Percentiles rank a stretch among this genome's conserved stretches.
Evolutionary conservation across 1,140 invertebrate genomes (phyloP).

Genomic region (Nylanderia fulva): DNA sequence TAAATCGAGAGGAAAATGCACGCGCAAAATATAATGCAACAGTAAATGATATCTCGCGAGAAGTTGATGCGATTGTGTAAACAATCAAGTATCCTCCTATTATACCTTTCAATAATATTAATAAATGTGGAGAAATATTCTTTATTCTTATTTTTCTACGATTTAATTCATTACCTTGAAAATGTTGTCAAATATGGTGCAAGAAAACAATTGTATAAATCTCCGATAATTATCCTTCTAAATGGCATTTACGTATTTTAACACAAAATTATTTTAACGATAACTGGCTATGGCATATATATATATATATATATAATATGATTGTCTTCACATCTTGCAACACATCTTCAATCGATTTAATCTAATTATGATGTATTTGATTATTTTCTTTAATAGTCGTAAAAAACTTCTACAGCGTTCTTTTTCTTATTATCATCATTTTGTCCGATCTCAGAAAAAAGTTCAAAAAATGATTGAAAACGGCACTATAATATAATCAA

Average conservation of each 20-base stretch:
- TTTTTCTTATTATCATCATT: background rate
- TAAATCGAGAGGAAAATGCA: constrained; percentile 31
- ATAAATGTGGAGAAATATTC: constrained; percentile 1
- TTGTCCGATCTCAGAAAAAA: background rate
- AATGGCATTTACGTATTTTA: too few relatives aligned
- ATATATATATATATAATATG: background rate
- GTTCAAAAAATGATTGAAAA: constrained; percentile 5
- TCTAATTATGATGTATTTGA: background rate
- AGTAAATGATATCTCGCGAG: constrained; percentile 24
- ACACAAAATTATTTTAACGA: background rate
- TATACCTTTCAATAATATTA: background rate
- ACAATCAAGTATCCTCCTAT: background rate
- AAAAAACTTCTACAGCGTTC: background rate
- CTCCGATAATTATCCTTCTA: too few relatives aligned
- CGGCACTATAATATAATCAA: constrained; percentile 38
- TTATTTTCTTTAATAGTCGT: background rate
- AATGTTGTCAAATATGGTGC: background rate
- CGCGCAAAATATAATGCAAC: constrained; percentile 28
- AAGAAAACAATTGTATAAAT: background rate
- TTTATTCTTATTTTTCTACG: background rate
- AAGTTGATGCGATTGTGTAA: constrained; percentile 24
- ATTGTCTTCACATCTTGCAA: background rate
- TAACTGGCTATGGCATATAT: background rate
- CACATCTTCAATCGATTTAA: background rate
- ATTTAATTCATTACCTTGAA: background rate